These are phyloP conservation scores for Aphidoletes aphidimyza DNA, from an alignment of 2,888 invertebrate genomes.

Conservation along the genomic window DNA sequence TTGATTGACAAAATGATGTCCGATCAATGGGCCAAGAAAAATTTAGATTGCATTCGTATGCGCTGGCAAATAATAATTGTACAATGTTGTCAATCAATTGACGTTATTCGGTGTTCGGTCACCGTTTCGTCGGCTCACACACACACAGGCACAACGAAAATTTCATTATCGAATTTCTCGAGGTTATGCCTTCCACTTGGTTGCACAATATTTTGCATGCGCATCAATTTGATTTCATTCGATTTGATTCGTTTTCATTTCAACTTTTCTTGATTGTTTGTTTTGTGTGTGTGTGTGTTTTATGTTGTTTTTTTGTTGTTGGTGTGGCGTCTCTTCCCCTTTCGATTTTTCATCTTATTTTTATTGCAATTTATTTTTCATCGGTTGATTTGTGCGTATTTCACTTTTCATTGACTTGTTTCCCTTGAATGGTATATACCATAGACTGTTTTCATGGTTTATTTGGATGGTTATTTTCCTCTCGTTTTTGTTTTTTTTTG, in stretches of 20 bases:
- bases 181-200: conserved; percentile 8
- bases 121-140: too few relatives aligned
- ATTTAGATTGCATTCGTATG: conserved; percentile 38
- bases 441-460: conserved; percentile 34
- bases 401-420: conserved; percentile 45
- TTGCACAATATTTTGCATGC: conserved; percentile 40
- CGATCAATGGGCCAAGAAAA: neutral
- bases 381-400: conserved; percentile 24
- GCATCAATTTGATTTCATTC: conserved; percentile 41
- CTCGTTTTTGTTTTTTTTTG: too few relatives aligned
- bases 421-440: conserved; percentile 1
- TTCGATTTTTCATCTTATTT: neutral
- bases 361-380: conserved; percentile 12
- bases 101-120: too few relatives aligned
- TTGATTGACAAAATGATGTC: conserved; percentile 48
- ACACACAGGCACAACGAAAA: too few relatives aligned
- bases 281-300: too few relatives aligned
- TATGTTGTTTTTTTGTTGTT: too few relatives aligned
- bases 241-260: conserved; percentile 30
- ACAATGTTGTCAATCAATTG: conserved; percentile 37
- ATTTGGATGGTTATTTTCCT: conserved; percentile 1
- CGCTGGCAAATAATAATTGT: conserved; percentile 24
- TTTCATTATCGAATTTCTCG: conserved; percentile 13
- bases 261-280: conserved; percentile 11
- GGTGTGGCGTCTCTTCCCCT: too few relatives aligned